Base-by-base conservation (phyloP, 2,113 vertebrate genomes). In the Leucopsar rothschildi region DNA sequence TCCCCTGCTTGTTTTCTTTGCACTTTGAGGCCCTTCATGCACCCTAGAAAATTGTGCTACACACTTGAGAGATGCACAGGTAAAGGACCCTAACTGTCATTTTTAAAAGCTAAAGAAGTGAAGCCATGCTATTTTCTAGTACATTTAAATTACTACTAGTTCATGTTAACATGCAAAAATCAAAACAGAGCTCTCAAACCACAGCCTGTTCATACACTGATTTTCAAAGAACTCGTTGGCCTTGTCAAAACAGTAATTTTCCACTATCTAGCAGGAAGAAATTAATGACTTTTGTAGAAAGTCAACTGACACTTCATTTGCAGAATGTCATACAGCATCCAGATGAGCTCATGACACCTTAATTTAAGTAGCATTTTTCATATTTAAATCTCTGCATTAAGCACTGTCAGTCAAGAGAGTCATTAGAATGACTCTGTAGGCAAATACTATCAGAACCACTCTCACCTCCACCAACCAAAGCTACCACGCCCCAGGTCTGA, bases 211-310 rank as follows among this genome's bases (percentile, higher is more conserved):
- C 85, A 65, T 19, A 85, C 3, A 4, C 29, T 50, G 49, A 85
- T 76, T 94, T 82, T 88, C 45, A 82, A 88, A 80, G 63, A 94
- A 90, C 82, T 80, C 42, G 9, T 6, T 88, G 63, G 50, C 63
- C 92, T 66, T 96, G 93, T 94, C 92, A 97, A 93, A 96, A 94
- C 82, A 95, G 81, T 60, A 86, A 96, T 93, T 94, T 94, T 81
- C 79, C n/a, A 56, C 87, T 78, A 75, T 49, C 91, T 89, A 91
- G 61, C 50, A 91, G 77, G 69, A 88, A 84, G 70, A 82, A 88
- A 93, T 91, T 81, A 93, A 73, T 57, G 59, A 91, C 24, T 33
- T 93, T 76, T 49, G 33, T 86, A 92, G 83, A 86, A 93, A 65
- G 53, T 72, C 71, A 92, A 92, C 11, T 92, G 86, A 81, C 52